These are phyloP conservation scores for Ptyas mucosa DNA, from an alignment of 2,113 vertebrate genomes.

Conservation along the genomic window DNA sequence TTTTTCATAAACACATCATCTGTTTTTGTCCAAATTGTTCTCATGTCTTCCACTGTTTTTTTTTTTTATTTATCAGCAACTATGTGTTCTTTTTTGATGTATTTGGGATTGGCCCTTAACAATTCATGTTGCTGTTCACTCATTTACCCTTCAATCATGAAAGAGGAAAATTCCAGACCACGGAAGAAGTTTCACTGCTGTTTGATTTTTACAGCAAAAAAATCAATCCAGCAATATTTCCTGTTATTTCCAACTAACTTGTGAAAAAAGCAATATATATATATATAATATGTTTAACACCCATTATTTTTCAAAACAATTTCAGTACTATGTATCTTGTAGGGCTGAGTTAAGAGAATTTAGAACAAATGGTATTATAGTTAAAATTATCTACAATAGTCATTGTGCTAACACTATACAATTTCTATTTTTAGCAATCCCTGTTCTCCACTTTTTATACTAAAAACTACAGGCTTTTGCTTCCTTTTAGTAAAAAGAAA, in stretches of 20 bases:
- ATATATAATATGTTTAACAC: constrained; percentile 24
- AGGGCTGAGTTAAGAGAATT: constrained; percentile 37
- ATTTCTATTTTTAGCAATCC: constrained; percentile 43
- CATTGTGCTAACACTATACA: constrained; percentile 46
- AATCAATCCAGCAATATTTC: not conserved
- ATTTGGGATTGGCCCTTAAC: not conserved
- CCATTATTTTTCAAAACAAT: constrained; percentile 10
- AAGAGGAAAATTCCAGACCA: not conserved
- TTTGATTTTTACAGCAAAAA: not conserved
- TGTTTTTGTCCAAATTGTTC: not conserved
- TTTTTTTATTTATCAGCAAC: not conserved
- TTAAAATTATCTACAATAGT: constrained; percentile 49
- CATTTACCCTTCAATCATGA: too few relatives aligned
- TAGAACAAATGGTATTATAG: not conserved
- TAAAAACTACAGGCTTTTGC: not conserved
- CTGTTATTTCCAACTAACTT: not conserved
- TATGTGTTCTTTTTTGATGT: not conserved
- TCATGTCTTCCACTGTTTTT: not conserved
- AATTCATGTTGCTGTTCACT: not conserved
- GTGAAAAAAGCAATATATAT: constrained; percentile 24
- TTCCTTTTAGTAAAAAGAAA: not conserved
- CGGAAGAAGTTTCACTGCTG: not conserved
- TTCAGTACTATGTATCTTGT: constrained; percentile 30
- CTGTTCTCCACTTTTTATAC: constrained; percentile 21
- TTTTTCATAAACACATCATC: not conserved